A percentile compares a stretch with the other conserved stretches of the same genome.
phyloP scores from a whole-genome alignment of 2,888 invertebrate genomes.

The Leptinotarsa haldemani region DNA sequence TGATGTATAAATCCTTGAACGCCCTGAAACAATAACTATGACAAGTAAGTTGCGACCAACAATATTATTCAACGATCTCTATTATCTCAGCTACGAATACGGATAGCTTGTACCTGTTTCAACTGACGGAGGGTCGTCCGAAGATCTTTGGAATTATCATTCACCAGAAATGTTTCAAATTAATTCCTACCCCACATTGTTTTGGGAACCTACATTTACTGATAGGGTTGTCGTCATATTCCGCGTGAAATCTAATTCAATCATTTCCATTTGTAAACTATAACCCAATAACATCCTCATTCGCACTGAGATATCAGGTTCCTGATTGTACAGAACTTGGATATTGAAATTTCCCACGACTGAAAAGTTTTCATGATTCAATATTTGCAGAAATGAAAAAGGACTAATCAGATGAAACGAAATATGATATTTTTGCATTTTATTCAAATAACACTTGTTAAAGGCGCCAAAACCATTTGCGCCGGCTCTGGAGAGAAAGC shows the following conservation, averaged over 20 bases:
- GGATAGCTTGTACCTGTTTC: background rate
- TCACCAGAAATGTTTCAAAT: background rate
- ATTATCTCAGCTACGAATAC: background rate
- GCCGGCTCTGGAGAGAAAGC: too few relatives aligned
- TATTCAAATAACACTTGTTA: too few relatives aligned
- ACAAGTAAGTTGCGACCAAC: background rate
- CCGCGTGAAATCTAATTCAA: background rate
- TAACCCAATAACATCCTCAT: background rate
- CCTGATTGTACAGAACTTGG: background rate
- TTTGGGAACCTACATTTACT: background rate
- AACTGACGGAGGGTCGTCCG: background rate
- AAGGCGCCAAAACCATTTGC: too few relatives aligned
- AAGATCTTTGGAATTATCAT: background rate
- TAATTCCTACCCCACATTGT: background rate
- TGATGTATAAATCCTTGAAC: background rate
- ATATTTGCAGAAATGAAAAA: too few relatives aligned
- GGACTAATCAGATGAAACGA: accelerated
- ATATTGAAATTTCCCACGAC: background rate
- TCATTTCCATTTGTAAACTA: background rate
- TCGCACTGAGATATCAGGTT: background rate
- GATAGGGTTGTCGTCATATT: background rate
- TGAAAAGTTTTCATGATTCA: too few relatives aligned
- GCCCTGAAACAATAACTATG: background rate
- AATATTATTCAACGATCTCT: background rate
- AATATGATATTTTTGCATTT: too few relatives aligned